A percentile compares a stretch with the other conserved stretches of the same genome.
Evolutionary conservation across 1,140 invertebrate genomes (phyloP).

Genomic region (Drosophila erecta): DNA sequence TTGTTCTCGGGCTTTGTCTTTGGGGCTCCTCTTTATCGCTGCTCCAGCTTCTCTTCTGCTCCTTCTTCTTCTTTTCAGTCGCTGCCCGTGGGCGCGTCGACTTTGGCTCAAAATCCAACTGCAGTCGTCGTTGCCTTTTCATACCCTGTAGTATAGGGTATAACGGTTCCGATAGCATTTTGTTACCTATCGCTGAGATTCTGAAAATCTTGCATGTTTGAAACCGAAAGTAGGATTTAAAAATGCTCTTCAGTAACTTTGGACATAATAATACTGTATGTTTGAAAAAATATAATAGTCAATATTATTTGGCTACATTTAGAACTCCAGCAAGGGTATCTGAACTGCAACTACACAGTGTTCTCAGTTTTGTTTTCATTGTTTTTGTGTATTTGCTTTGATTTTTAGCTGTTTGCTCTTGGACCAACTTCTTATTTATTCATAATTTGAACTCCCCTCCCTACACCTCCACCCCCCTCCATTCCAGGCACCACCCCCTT

Average conservation of each 20-base stretch:
- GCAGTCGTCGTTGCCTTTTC: slow-evolving; percentile 23
- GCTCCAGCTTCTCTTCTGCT: slow-evolving; percentile 20
- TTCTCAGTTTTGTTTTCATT: slow-evolving; percentile 33
- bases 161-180: neutral
- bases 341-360: neutral
- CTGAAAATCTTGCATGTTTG: too few relatives aligned
- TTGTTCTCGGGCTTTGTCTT: slow-evolving; percentile 23
- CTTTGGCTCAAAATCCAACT: slow-evolving; percentile 40
- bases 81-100: slow-evolving; percentile 74
- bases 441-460: slow-evolving; percentile 68
- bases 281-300: too few relatives aligned
- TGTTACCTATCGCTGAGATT: neutral
- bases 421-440: slow-evolving; percentile 67
- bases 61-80: slow-evolving; percentile 6
- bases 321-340: slow-evolving; percentile 4
- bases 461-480: neutral
- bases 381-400: slow-evolving; percentile 71
- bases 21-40: slow-evolving; percentile 25
- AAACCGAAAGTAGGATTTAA: neutral
- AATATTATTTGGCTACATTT: neutral
- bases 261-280: too few relatives aligned
- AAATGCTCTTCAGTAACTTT: too few relatives aligned
- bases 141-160: slow-evolving; percentile 2
- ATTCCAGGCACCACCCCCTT: slow-evolving; percentile 8
- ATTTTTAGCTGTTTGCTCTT: slow-evolving; percentile 48